Conservation (phyloP, 1,140 invertebrate genomes). For the Asbolus verrucosus region DNA sequence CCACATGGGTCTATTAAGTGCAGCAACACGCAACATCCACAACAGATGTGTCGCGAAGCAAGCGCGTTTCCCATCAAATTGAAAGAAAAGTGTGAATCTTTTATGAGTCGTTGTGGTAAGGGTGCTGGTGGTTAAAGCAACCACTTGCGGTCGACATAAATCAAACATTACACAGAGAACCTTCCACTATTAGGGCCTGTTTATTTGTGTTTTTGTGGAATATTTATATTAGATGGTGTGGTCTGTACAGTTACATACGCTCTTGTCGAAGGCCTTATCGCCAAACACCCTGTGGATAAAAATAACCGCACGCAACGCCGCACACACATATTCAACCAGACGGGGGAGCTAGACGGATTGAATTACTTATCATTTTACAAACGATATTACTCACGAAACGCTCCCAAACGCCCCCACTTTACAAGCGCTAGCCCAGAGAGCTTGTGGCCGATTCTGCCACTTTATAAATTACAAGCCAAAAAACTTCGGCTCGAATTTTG, state of each 20-base stretch:
- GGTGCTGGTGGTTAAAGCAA: slow-evolving; percentile 41
- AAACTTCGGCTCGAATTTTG: too few relatives aligned
- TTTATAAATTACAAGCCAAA: slow-evolving; percentile 14
- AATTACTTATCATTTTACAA: slow-evolving; percentile 45
- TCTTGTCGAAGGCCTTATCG: slow-evolving; percentile 27
- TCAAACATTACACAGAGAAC: slow-evolving; percentile 42
- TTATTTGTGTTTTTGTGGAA: slow-evolving; percentile 40
- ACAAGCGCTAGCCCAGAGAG: slow-evolving; percentile 12
- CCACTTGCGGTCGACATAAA: slow-evolving; percentile 44
- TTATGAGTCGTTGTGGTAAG: slow-evolving; percentile 44
- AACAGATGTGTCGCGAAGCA: slow-evolving; percentile 38
- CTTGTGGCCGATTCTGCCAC: slow-evolving; percentile 2
- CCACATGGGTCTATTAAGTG: slow-evolving; percentile 38
- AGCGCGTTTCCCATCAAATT: slow-evolving; percentile 36
- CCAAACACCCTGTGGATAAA: slow-evolving; percentile 34
- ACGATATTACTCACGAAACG: slow-evolving; percentile 44
- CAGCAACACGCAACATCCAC: slow-evolving; percentile 36
- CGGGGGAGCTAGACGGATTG: slow-evolving; percentile 40
- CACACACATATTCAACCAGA: slow-evolving; percentile 32
- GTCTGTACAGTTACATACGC: slow-evolving; percentile 22
- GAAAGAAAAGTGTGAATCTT: slow-evolving; percentile 41
- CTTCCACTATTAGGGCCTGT: slow-evolving; percentile 20
- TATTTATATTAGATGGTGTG: slow-evolving; percentile 36
- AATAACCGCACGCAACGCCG: slow-evolving; percentile 34
- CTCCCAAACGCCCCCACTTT: slow-evolving; percentile 41